Evolutionary conservation across 1,140 invertebrate species (phyloP), one percentile per base, ranked within the genome.

Genomic region (Copidosoma floridanum): DNA sequence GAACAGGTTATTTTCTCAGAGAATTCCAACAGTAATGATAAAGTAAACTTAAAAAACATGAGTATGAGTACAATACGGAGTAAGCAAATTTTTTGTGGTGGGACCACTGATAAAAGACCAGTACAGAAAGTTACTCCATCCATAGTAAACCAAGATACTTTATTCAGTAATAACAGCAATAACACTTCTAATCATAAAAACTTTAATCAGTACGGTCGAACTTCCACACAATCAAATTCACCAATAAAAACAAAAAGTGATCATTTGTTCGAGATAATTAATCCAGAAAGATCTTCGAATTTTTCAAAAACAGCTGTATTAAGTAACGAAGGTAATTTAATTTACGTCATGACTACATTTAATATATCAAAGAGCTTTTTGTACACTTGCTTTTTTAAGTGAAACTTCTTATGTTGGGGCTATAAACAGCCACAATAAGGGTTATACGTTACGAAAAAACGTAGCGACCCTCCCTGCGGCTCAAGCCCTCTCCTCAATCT

Each of bases 191-290:
- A 74, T 54, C 69, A 68, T 47, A 75, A 75, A 52, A n/a, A n/a
- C n/a, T n/a, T n/a, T n/a, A n/a, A n/a, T n/a, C n/a, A 71, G 41
- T 27, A 61, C n/a, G 78, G 79, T 16, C 71, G 78, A 47, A 70
- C 80, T 46, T 91, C 90, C 64, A 83, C 88, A 12, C 90, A 91
- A 71, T 88, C 89, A 4, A 86, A 79, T 20, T 89, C 88, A 41
- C 89, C 88, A 0, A 81, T 86, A 12, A 90, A 89, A 77, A 83
- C 78, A 40, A 82, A 75, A 6, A 77, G 64, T 57, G 73, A 72
- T 37, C 73, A 79, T n/a, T 64, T 77, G 10, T 76, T 76, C 12
- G 65, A 64, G 32, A 76, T 70, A 58, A 64, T 72, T 24, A 75
- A 71, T 60, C 75, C 74, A 6, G 76, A 69, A n/a, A 70, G 83